These are phyloP conservation scores for Hemichromis elongatus DNA, from an alignment of 2,113 vertebrate species.

Conservation along the genomic window DNA sequence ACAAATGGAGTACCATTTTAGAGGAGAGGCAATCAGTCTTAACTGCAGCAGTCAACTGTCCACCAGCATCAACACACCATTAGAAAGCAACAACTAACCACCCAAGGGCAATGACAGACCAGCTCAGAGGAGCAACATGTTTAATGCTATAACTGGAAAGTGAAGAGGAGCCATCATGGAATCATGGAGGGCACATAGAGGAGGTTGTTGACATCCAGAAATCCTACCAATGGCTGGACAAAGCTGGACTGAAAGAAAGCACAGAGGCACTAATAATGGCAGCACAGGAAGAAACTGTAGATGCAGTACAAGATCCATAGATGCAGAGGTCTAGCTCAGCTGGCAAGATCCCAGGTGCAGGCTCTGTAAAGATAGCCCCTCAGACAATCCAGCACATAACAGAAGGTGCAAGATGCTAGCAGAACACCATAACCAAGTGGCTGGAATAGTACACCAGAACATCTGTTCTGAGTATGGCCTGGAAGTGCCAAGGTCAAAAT, in stretches of 20 bases:
- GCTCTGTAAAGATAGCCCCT: rapidly evolving
- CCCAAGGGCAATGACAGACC: not conserved
- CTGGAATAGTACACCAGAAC: not conserved
- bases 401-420: not conserved
- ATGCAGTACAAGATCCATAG: not conserved
- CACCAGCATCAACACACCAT: not conserved
- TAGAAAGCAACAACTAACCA: not conserved
- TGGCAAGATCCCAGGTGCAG: rapidly evolving
- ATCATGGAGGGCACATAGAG: rapidly evolving
- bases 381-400: not conserved
- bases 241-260: not conserved
- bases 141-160: not conserved
- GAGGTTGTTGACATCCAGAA: not conserved
- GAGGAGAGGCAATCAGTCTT: not conserved
- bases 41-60: not conserved
- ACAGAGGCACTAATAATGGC: rapidly evolving
- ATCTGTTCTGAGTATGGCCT: not conserved
- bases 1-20: not conserved
- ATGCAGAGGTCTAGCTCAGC: rapidly evolving
- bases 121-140: not conserved
- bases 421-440: not conserved
- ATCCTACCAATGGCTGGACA: not conserved
- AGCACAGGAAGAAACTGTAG: not conserved
- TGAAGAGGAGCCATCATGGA: not conserved
- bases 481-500: not conserved